phyloP scores from a whole-genome alignment of 2,797 vertebrate species.

The Okamejei kenojei region DNA sequence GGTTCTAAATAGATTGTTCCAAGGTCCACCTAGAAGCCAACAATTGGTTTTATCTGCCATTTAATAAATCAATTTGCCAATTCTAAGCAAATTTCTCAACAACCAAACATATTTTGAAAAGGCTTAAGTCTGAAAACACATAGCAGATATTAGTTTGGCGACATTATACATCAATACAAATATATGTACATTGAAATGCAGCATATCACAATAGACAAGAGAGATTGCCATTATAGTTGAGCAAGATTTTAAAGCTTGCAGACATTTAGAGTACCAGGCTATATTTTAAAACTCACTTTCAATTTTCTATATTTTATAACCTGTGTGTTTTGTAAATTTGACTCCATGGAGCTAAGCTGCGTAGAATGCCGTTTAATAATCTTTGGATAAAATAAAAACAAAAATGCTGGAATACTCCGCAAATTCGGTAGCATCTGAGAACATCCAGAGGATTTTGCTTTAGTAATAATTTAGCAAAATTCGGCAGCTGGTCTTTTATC shows the following conservation, averaged over 20 bases:
- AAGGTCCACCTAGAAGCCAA: not conserved
- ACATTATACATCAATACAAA: not conserved
- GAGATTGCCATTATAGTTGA: not conserved
- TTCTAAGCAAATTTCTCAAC: no score
- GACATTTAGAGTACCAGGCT: not conserved
- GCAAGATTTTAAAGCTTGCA: not conserved
- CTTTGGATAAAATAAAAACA: no score
- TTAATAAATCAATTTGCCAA: constrained; percentile 1
- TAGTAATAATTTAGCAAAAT: not conserved
- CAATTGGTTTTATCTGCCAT: not conserved
- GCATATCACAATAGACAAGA: not conserved
- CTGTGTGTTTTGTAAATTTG: not conserved
- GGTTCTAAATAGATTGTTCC: not conserved
- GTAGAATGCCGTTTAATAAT: not conserved
- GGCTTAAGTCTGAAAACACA: not conserved
- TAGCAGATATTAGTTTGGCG: no score
- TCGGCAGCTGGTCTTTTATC: not conserved
- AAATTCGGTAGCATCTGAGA: no score
- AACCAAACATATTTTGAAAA: not conserved
- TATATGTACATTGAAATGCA: not conserved
- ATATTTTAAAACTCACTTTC: not conserved
- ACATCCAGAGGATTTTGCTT: no score
- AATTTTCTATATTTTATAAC: not conserved
- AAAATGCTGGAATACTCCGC: no score
- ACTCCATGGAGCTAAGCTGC: not conserved